Percentiles rank a stretch among this genome's conserved stretches.
These are phyloP conservation scores for Neosalanx taihuensis DNA, from an alignment of 2,797 vertebrate genomes.

Conservation along the genomic window DNA sequence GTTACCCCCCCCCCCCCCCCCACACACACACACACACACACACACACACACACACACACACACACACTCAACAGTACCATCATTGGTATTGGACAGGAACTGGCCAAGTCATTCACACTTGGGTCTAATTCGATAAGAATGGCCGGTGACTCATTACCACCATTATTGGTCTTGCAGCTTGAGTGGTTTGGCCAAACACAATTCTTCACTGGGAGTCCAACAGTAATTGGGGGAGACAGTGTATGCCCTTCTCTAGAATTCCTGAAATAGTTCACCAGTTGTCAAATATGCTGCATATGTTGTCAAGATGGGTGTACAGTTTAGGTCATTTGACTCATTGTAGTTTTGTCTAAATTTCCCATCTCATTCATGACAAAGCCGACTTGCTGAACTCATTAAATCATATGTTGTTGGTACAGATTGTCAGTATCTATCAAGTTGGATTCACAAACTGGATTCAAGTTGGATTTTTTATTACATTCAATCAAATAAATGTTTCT, in stretches of 20 bases:
- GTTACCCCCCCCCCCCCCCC: too few species aligned
- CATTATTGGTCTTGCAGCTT: conserved; percentile 42
- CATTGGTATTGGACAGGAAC: neutral
- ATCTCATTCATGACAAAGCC: neutral
- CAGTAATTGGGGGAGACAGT: conserved; percentile 42
- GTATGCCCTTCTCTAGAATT: conserved; percentile 42
- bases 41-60: too few species aligned
- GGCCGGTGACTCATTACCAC: conserved; percentile 54
- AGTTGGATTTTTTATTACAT: too few species aligned
- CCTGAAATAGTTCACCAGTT: conserved; percentile 28
- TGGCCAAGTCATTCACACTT: conserved; percentile 8
- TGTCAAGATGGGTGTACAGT: conserved; percentile 19
- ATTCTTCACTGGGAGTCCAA: conserved; percentile 24
- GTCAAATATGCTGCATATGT: conserved; percentile 25
- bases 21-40: too few species aligned
- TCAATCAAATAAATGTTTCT: too few species aligned
- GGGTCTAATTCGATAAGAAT: conserved; percentile 34
- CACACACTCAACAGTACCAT: neutral
- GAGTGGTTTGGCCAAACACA: conserved; percentile 37
- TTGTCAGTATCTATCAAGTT: too few species aligned
- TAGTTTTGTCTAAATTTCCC: neutral
- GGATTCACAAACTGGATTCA: too few species aligned
- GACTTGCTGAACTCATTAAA: neutral
- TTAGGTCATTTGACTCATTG: neutral
- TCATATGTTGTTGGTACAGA: too few species aligned